Evolutionary conservation across 1,140 invertebrate genomes (phyloP).

Genomic region (Lepidurus arcticus): DNA sequence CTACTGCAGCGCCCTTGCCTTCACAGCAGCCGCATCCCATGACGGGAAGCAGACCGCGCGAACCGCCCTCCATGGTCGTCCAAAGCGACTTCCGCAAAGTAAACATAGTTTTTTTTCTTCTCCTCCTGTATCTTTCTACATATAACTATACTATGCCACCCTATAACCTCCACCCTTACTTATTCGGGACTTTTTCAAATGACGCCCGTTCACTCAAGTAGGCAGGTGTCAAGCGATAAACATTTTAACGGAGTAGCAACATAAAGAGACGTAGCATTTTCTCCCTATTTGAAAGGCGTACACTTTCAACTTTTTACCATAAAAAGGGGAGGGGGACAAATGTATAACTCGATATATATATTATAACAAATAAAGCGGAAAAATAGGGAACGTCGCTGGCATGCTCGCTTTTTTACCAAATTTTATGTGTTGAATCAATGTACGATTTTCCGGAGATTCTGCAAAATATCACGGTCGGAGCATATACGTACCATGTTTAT

Average conservation of each 20-base stretch:
- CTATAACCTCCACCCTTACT: neutral
- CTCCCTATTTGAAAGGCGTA: too few species aligned
- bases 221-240: conserved; percentile 10
- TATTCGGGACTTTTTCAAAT: conserved; percentile 24
- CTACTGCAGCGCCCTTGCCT: conserved; percentile 22
- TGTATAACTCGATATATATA: too few species aligned
- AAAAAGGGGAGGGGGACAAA: too few species aligned
- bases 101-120: conserved; percentile 35
- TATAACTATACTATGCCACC: neutral
- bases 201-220: neutral
- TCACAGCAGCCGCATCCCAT: neutral
- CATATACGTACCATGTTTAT: too few species aligned
- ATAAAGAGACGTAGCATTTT: neutral
- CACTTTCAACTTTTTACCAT: too few species aligned
- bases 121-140: neutral
- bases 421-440: too few species aligned
- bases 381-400: too few species aligned
- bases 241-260: neutral
- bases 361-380: too few species aligned
- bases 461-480: too few species aligned
- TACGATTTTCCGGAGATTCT: too few species aligned
- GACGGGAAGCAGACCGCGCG: conserved; percentile 35
- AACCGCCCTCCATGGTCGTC: conserved; percentile 76
- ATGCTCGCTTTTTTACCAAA: too few species aligned
- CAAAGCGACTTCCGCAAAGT: conserved; percentile 91